A percentile compares a stretch with the other conserved stretches of the same genome.
Conservation (phyloP, 2,113 vertebrate species). For the Sinocyclocheilus anophthalmus region DNA sequence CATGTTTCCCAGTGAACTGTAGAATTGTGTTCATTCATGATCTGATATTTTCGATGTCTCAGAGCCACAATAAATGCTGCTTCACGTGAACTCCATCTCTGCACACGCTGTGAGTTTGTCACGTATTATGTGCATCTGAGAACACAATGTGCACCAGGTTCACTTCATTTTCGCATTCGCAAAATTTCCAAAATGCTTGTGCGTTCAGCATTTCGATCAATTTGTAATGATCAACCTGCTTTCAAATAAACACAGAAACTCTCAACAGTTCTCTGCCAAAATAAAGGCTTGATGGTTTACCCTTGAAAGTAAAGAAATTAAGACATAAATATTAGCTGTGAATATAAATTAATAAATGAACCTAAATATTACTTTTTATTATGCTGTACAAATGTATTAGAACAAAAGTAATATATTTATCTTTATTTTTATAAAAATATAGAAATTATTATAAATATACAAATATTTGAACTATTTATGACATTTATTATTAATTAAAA, state of each 20-base stretch:
- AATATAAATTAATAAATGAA: neutral
- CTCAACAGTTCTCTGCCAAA: neutral
- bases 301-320: neutral
- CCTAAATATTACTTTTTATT: neutral
- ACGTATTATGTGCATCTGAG: too few relatives aligned
- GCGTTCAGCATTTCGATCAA: too few relatives aligned
- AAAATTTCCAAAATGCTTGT: too few relatives aligned
- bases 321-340: neutral
- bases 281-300: neutral
- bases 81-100: too few relatives aligned
- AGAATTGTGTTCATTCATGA: too few relatives aligned
- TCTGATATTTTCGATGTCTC: too few relatives aligned
- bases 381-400: neutral
- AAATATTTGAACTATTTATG: neutral
- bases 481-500: neutral
- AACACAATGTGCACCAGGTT: too few relatives aligned
- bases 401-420: neutral
- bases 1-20: too few relatives aligned
- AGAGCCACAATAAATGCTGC: too few relatives aligned
- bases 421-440: neutral
- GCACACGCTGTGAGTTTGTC: too few relatives aligned
- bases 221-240: neutral
- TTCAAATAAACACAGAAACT: too few relatives aligned
- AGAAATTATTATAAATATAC: neutral
- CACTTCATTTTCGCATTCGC: too few relatives aligned